Evolutionary conservation across 2,888 invertebrate species (phyloP).

Genomic region (Ennomos quercinarius): DNA sequence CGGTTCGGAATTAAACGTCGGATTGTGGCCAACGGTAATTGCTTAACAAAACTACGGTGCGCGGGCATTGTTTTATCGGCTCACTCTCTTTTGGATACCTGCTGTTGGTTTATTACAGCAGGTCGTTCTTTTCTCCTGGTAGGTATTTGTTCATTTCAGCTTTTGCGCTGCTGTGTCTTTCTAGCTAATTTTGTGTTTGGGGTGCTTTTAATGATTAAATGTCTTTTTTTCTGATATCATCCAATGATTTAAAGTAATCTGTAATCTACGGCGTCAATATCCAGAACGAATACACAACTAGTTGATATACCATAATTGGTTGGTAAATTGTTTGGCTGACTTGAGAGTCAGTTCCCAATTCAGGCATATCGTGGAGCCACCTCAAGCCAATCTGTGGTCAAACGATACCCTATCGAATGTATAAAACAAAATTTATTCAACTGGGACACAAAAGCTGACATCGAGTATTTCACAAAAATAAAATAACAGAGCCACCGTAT

Average conservation of each 20-base stretch:
- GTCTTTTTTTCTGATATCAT: no score
- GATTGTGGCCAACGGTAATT: slow-evolving; percentile 79
- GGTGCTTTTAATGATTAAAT: no score
- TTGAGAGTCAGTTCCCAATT: no score
- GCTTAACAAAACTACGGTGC: slow-evolving; percentile 69
- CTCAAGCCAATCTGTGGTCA: no score
- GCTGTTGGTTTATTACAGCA: slow-evolving; percentile 58
- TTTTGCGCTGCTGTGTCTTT: slow-evolving; percentile 2
- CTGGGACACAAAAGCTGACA: background rate
- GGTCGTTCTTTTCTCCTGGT: slow-evolving; percentile 48
- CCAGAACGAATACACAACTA: no score
- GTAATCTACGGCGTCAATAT: no score
- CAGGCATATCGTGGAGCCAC: no score
- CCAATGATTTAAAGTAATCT: no score
- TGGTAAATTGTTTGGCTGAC: no score
- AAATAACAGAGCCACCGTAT: slow-evolving; percentile 12
- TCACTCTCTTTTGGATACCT: slow-evolving; percentile 47
- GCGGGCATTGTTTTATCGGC: slow-evolving; percentile 74
- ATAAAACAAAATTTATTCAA: no score
- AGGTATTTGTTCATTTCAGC: slow-evolving; percentile 35
- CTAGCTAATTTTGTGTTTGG: background rate
- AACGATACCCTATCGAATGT: no score
- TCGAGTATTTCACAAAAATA: background rate
- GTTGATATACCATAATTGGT: no score
- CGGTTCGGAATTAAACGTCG: slow-evolving; percentile 80